Base-by-base conservation (phyloP, 2,888 invertebrate genomes). In the Hemithea aestivaria region DNA sequence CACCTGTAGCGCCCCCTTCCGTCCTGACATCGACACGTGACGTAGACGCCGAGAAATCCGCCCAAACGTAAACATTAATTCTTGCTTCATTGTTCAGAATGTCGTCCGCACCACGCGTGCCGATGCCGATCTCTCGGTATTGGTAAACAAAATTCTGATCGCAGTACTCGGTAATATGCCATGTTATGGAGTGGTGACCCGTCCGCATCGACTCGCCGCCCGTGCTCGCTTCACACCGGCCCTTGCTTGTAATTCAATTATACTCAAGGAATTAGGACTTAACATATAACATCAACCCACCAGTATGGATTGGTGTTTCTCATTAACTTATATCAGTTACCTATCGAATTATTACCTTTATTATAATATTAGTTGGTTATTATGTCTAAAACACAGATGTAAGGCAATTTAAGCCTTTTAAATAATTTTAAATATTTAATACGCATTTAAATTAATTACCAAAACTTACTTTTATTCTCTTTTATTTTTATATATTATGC, bases 61-160 rank as follows among this genome's bases (percentile, higher is more conserved):
- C 81, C 84, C 79, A 84, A 84, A 85, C 85, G 85, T 85, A 87
- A 87, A 87, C 87, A 87, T 82, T 81, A 84, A 84, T 84, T 82
- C 84, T 82, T 81, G 79, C 73, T 83, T 81, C 81, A 83, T 79
- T 79, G 84, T 82, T 73, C 74, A 73, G 78, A 79, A 78, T 79
- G 79, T 74, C 72, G 73, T 58, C 58, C 66, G 71, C 73, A 77
- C 69, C 76, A 75, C 76, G 82, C 81, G 80, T 71, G 65, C 73
- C 66, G 62, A 80, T 79, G 73, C 75, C 78, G 56, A 75, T 76
- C 77, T 77, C 66, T 58, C 6, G 55, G 64, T 82, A 84, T 85
- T 83, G 73, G 83, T 84, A 85, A 85, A 85, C 85, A 85, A 81
- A 77, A 71, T 61, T 62, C 57, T 61, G 56, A 62, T 59, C 56